Evolutionary conservation across 2,888 invertebrate species (phyloP).

Genomic region (Troides helena): DNA sequence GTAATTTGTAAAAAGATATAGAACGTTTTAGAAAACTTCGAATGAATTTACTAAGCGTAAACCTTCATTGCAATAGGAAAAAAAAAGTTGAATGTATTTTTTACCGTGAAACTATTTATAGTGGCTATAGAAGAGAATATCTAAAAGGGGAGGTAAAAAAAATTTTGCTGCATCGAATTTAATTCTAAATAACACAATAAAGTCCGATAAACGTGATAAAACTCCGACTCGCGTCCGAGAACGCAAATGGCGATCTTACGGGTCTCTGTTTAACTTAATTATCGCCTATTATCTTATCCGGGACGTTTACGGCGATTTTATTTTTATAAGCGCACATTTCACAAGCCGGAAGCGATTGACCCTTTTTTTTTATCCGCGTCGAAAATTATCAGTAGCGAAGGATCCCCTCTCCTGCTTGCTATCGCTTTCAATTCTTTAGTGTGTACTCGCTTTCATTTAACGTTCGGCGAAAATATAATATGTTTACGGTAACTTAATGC

Average conservation of each 20-base stretch:
- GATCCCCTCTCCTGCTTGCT: slow-evolving; percentile 1
- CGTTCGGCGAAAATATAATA: slow-evolving; percentile 6
- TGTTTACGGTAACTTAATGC: not conserved
- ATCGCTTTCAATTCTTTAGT: slow-evolving; percentile 22
- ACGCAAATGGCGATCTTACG: slow-evolving; percentile 34
- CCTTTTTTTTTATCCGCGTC: slow-evolving; percentile 14
- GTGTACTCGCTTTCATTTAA: slow-evolving; percentile 16
- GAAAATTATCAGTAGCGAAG: slow-evolving; percentile 25
- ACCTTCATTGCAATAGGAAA: no score
- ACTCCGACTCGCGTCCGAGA: slow-evolving; percentile 36
- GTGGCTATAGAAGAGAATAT: not conserved
- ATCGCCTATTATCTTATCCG: slow-evolving; percentile 35
- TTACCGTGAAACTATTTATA: not conserved
- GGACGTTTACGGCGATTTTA: slow-evolving; percentile 31
- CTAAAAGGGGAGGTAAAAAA: not conserved
- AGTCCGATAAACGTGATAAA: slow-evolving; percentile 9
- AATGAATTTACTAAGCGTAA: no score
- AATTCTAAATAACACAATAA: slow-evolving; percentile 10
- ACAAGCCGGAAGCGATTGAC: slow-evolving; percentile 25
- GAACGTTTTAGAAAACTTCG: no score
- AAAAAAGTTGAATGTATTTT: no score
- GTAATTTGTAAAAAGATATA: no score
- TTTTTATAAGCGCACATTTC: slow-evolving; percentile 28
- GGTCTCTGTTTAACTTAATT: slow-evolving; percentile 37
- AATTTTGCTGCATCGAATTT: slow-evolving; percentile 1